Conservation (phyloP, 2,113 vertebrate genomes). For the Camarhynchus parvulus region DNA sequence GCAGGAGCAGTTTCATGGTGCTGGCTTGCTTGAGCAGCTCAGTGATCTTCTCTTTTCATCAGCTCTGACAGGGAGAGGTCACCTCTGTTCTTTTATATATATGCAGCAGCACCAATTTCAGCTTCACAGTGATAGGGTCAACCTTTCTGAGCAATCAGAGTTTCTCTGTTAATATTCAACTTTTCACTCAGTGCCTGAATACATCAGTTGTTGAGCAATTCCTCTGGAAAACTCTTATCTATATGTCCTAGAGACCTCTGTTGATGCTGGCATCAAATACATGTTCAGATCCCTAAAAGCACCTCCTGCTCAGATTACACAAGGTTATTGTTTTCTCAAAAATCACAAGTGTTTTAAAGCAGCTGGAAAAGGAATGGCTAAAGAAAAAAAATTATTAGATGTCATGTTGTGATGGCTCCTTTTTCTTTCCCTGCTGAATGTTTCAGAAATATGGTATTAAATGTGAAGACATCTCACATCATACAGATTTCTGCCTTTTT, state of each 20-base stretch:
- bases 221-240: conserved; percentile 73
- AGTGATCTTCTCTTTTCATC: conserved; percentile 1
- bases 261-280: conserved; percentile 27
- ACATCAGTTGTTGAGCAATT: conserved; percentile 74
- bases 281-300: neutral
- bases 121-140: neutral
- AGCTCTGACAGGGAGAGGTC: neutral
- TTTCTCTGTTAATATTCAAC: conserved; percentile 76
- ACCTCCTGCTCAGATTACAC: conserved; percentile 33
- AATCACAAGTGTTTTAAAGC: neutral
- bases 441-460: neutral
- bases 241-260: neutral
- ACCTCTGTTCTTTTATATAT: conserved; percentile 42
- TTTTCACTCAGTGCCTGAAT: conserved; percentile 35
- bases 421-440: neutral
- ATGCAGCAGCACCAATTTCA: neutral
- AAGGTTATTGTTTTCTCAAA: conserved; percentile 43
- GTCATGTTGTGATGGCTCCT: neutral
- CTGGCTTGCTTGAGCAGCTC: conserved; percentile 24
- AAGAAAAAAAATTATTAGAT: neutral
- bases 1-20: conserved; percentile 73
- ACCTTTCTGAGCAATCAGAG: conserved; percentile 24
- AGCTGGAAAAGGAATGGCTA: neutral
- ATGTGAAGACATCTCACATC: neutral
- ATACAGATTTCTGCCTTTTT: neutral